Evolutionary conservation across 2,888 invertebrate genomes (phyloP).

Genomic region (Sericinus montela): DNA sequence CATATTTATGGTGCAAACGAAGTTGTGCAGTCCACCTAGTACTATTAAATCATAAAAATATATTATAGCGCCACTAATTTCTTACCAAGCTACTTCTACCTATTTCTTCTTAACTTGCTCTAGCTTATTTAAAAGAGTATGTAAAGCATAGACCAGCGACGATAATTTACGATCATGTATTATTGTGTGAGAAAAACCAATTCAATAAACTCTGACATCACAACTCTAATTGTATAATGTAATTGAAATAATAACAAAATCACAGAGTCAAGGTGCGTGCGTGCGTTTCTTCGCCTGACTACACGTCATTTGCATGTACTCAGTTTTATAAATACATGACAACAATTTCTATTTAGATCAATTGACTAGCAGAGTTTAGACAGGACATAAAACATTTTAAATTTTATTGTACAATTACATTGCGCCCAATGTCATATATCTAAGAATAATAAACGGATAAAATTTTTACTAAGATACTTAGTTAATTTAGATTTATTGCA

Average conservation of each 20-base stretch:
- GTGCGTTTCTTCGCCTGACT: conserved; percentile 8
- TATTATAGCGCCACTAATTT: too few relatives aligned
- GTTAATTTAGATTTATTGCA: background rate
- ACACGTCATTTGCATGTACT: conserved; percentile 4
- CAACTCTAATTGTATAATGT: conserved; percentile 5
- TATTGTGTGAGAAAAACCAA: conserved; percentile 3
- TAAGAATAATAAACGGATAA: too few relatives aligned
- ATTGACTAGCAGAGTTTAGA: conserved; percentile 2
- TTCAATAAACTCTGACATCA: conserved; percentile 11
- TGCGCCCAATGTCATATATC: background rate
- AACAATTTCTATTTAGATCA: conserved; percentile 3
- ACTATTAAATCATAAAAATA: too few relatives aligned
- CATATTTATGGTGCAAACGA: too few relatives aligned
- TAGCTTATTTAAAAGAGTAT: too few relatives aligned
- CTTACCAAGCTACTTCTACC: too few relatives aligned
- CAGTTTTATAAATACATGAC: conserved; percentile 14
- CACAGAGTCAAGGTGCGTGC: conserved; percentile 8
- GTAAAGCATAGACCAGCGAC: too few relatives aligned
- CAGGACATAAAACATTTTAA: conserved; percentile 5
- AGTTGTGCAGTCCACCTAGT: too few relatives aligned
- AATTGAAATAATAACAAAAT: conserved; percentile 12
- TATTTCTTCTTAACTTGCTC: too few relatives aligned
- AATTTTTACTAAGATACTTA: too few relatives aligned
- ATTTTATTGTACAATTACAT: background rate
- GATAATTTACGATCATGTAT: background rate